Conservation (phyloP, 2,888 invertebrate genomes). For the Liodrosophila aerea region DNA sequence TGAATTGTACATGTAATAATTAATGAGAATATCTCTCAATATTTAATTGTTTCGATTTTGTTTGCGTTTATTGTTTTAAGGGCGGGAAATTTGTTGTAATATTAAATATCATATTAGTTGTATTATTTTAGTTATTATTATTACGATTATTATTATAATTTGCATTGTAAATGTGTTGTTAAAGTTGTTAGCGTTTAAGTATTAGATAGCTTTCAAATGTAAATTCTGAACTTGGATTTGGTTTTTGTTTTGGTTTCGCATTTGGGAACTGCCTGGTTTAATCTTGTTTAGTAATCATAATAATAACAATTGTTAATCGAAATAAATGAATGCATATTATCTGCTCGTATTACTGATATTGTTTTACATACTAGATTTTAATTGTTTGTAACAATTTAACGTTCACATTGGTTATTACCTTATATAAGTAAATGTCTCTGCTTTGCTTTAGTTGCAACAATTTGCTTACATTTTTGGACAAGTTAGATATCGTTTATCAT, state of each 20-base stretch:
- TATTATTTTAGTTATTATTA: too few species aligned
- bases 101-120: slow-evolving; percentile 38
- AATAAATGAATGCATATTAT: slow-evolving; percentile 57
- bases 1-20: slow-evolving; percentile 69
- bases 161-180: slow-evolving; percentile 56
- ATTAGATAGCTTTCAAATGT: slow-evolving; percentile 28
- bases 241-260: slow-evolving; percentile 7
- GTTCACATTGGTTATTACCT: slow-evolving; percentile 68
- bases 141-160: slow-evolving; percentile 18
- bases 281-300: slow-evolving; percentile 25
- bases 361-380: slow-evolving; percentile 59
- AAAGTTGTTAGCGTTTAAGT: slow-evolving; percentile 24
- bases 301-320: slow-evolving; percentile 67
- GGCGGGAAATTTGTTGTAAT: slow-evolving; percentile 62
- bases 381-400: slow-evolving; percentile 73
- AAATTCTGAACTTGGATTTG: slow-evolving; percentile 27
- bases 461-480: slow-evolving; percentile 57
- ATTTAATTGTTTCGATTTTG: slow-evolving; percentile 50
- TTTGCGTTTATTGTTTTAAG: slow-evolving; percentile 57
- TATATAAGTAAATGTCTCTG: slow-evolving; percentile 65
- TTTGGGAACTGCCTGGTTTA: slow-evolving; percentile 11
- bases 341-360: slow-evolving; percentile 56
- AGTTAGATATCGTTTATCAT: slow-evolving; percentile 44
- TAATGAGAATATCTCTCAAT: slow-evolving; percentile 74
- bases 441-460: slow-evolving; percentile 38